phyloP scores from a whole-genome alignment of 2,113 vertebrate species.

The Oncorhynchus clarkii region DNA sequence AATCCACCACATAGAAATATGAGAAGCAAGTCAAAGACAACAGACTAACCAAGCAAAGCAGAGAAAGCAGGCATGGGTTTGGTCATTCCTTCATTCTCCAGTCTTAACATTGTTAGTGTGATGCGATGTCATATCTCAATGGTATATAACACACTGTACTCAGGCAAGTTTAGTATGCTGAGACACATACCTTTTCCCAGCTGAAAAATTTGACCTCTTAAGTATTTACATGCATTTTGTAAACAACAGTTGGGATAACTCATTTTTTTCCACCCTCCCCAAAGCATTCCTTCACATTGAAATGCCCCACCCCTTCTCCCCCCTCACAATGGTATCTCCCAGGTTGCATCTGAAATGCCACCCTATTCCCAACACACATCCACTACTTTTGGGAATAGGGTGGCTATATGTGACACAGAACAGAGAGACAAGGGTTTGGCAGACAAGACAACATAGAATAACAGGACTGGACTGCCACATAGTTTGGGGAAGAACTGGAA shows the following conservation, averaged over 20 bases:
- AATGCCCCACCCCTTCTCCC: conserved; percentile 7
- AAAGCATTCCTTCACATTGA: background rate
- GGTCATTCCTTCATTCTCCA: conserved; percentile 30
- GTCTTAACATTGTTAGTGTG: conserved; percentile 23
- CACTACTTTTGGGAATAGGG: too few relatives aligned
- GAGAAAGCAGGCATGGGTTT: conserved; percentile 64
- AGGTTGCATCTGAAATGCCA: conserved; percentile 7
- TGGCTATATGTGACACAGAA: conserved; percentile 77
- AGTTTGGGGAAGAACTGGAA: conserved; percentile 58
- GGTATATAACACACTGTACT: conserved; percentile 79
- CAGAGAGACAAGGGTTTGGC: conserved; percentile 72
- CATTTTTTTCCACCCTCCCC: conserved; percentile 5
- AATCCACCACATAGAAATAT: conserved; percentile 60
- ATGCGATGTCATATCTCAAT: conserved; percentile 55
- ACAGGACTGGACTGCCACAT: conserved; percentile 74
- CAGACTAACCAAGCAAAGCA: conserved; percentile 68
- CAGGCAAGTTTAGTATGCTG: conserved; percentile 48
- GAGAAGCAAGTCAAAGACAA: conserved; percentile 45
- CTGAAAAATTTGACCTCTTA: conserved; percentile 7
- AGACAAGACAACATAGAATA: conserved; percentile 74
- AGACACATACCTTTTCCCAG: conserved; percentile 64
- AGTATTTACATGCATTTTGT: conserved; percentile 38
- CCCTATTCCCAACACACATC: too few relatives aligned
- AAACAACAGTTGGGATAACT: conserved; percentile 21
- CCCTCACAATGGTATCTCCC: conserved; percentile 43